Base-by-base conservation (phyloP, 2,113 vertebrate genomes). In the Protobothrops flavoviridis region DNA sequence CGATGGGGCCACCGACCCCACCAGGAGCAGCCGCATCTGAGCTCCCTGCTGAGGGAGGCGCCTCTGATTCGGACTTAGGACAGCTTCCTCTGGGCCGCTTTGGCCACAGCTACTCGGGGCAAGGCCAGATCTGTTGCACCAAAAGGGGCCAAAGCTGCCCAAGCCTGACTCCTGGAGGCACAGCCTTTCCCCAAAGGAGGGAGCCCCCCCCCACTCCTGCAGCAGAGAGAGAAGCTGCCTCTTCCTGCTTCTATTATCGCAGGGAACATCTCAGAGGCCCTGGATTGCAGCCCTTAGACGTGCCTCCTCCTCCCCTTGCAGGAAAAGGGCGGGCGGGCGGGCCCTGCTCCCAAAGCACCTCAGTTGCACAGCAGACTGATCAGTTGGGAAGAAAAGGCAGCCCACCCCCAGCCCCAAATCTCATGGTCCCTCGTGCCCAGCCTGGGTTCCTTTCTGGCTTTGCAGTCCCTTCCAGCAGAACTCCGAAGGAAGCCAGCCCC, bases 231-330 rank as follows among this genome's bases (percentile, higher is more conserved):
- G 95, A 92, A 93, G 93, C 93, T 91, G 93, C 94, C 94, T 88
- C 94, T 97, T 95, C 96, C 96, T 91, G 96, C 94, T 91, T 96
- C 96, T 97, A 95, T 96, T 96, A 97, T 96, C 94, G 95, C 96
- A 94, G 96, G 0, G 7, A 97, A 95, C 90, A 96, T 90, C 96
- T 96, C 94, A 95, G 95, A 95, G 93, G 93, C 95, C 95, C 96
- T 94, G 90, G 96, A 96, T 96, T 95, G 96, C 93, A 95, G 95
- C 61, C 61, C 11, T 13, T 29, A 5, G 12, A 4, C 1, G 1
- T 13, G 4, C 29, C 64, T n/a, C 29, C 29, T 13, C 29, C 29
- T 13, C 48, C 12, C 1, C 13, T 26, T 1, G 61, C 61, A 64
- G 61, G 59, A 61, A 61, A 61, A 4, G 24, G 59, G 24, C 24